A percentile compares a stretch with the other conserved stretches of the same genome.
Conservation (phyloP, 2,113 vertebrate species). For the Paradoxurus hermaphroditus region DNA sequence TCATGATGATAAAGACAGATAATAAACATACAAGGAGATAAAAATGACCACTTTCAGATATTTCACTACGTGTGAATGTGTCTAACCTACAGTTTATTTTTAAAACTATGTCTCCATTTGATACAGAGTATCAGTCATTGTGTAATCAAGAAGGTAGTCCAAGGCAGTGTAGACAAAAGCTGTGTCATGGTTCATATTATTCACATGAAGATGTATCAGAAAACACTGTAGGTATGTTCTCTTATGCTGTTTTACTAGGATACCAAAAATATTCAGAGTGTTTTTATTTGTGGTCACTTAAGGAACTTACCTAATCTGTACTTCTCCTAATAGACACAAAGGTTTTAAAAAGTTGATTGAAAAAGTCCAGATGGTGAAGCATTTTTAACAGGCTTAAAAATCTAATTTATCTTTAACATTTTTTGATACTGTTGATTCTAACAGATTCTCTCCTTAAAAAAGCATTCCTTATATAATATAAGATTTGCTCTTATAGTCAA, state of each 20-base stretch:
- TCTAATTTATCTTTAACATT: neutral
- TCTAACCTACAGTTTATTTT: neutral
- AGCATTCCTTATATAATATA: neutral
- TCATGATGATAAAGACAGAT: neutral
- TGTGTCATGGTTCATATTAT: neutral
- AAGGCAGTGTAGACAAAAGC: neutral
- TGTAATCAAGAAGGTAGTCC: neutral
- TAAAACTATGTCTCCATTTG: neutral
- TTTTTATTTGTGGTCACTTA: neutral
- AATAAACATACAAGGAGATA: conserved; percentile 23
- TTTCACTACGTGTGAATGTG: neutral
- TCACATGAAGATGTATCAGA: neutral
- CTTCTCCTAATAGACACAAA: neutral
- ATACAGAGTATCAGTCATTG: neutral
- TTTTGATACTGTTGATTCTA: conserved; percentile 4
- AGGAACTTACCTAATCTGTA: neutral
- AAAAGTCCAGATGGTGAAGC: neutral
- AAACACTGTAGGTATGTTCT: neutral
- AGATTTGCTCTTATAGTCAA: neutral
- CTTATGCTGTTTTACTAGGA: neutral
- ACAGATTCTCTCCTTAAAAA: neutral
- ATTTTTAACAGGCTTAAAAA: neutral
- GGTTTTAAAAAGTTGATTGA: neutral
- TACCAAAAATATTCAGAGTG: neutral
- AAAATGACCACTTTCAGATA: neutral